Percentiles rank a stretch among this genome's conserved stretches.
phyloP scores from a whole-genome alignment of 2,888 invertebrate species.

The Lycophotia porphyrea region DNA sequence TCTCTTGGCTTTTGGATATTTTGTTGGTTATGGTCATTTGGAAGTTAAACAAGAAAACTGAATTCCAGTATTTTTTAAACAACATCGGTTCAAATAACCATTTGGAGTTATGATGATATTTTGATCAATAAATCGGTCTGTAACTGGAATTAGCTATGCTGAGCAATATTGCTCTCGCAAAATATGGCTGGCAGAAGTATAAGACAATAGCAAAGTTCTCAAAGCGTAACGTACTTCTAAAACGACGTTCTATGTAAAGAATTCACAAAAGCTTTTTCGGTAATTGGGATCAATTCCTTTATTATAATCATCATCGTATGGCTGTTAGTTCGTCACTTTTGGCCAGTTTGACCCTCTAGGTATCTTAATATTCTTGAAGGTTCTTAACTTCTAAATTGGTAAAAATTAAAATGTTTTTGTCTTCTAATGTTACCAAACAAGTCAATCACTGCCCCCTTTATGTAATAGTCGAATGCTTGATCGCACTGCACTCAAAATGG shows the following conservation, averaged over 20 bases:
- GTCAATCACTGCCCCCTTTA: background rate
- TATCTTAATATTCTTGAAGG: too few relatives aligned
- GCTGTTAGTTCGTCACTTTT: too few relatives aligned
- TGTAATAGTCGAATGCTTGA: slow-evolving; percentile 5
- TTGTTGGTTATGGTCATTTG: slow-evolving; percentile 31
- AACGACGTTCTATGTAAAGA: background rate
- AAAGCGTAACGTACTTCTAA: background rate
- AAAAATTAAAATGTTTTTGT: background rate
- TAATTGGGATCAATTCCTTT: too few relatives aligned
- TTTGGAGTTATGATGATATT: too few relatives aligned
- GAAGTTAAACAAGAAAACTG: slow-evolving; percentile 1
- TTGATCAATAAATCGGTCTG: too few relatives aligned
- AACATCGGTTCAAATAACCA: too few relatives aligned
- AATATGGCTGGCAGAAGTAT: too few relatives aligned
- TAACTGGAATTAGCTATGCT: background rate
- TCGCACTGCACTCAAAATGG: slow-evolving; percentile 6
- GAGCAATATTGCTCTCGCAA: background rate
- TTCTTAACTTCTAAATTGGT: background rate
- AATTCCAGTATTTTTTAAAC: too few relatives aligned
- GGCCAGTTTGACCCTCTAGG: too few relatives aligned
- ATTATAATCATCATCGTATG: too few relatives aligned
- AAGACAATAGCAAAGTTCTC: background rate
- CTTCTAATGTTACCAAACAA: too few relatives aligned
- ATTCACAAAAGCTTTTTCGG: background rate
- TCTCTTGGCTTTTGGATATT: background rate